Evolutionary conservation across 2,797 vertebrate genomes (phyloP).

Genomic region (Uromys caudimaculatus): DNA sequence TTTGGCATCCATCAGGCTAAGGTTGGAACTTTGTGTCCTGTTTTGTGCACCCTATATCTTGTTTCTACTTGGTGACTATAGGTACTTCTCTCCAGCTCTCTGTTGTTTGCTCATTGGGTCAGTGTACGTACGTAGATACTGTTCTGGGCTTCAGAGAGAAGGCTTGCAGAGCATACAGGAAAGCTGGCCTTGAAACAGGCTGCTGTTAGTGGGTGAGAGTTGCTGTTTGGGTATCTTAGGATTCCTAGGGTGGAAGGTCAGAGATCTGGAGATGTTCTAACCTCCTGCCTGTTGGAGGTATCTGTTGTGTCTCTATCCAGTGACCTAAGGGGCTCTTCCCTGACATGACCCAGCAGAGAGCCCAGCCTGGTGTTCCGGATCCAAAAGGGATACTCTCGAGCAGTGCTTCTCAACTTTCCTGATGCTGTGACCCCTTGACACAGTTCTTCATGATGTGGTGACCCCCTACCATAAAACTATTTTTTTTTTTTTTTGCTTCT

Average conservation of each 20-base stretch:
- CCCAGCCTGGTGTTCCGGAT: neutral
- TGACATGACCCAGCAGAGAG: neutral
- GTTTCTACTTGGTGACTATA: neutral
- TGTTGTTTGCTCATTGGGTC: neutral
- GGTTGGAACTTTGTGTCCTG: neutral
- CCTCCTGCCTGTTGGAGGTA: neutral
- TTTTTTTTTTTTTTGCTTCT: neutral
- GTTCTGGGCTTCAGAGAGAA: neutral
- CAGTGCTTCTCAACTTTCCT: neutral
- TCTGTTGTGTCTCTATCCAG: neutral
- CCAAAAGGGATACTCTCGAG: neutral
- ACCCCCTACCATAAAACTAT: too few relatives aligned
- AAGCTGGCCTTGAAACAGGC: neutral
- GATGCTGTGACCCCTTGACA: too few relatives aligned
- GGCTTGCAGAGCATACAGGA: neutral
- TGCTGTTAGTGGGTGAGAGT: neutral
- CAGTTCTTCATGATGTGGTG: neutral
- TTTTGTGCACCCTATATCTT: neutral
- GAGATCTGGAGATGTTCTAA: neutral
- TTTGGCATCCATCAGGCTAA: neutral
- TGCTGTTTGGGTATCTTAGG: neutral
- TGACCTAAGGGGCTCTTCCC: neutral
- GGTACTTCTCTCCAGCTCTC: constrained; percentile 14
- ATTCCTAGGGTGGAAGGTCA: neutral
- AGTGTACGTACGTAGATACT: neutral